phyloP scores from a whole-genome alignment of 2,113 vertebrate genomes.

The Heterotis niloticus region DNA sequence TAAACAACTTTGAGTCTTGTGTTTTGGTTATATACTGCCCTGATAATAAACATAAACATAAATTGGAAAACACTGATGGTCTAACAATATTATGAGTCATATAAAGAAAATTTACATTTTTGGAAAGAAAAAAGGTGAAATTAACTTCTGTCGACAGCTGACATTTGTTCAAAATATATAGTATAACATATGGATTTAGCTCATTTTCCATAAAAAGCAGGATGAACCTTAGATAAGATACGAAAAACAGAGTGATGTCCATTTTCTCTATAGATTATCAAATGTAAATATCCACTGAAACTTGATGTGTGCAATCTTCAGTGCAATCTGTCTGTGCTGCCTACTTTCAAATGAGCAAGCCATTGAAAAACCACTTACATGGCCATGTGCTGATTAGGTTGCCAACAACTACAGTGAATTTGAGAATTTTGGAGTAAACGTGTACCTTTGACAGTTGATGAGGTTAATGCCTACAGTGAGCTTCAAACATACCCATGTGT shows the following conservation, averaged over 20 bases:
- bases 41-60: background rate
- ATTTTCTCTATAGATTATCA: background rate
- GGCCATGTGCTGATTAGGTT: slow-evolving; percentile 14
- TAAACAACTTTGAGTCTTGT: background rate
- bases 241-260: background rate
- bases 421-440: slow-evolving; percentile 24
- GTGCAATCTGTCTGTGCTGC: slow-evolving; percentile 11
- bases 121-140: slow-evolving; percentile 12
- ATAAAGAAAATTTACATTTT: background rate
- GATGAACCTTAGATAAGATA: background rate
- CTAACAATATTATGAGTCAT: slow-evolving; percentile 17
- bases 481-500: slow-evolving; percentile 57
- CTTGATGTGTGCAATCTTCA: slow-evolving; percentile 28
- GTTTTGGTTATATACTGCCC: no score
- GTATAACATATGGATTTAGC: slow-evolving; percentile 27
- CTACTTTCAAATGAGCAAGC: no score
- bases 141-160: slow-evolving; percentile 31
- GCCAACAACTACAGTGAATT: slow-evolving; percentile 2
- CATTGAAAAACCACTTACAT: background rate
- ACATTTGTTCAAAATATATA: slow-evolving; percentile 36
- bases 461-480: slow-evolving; percentile 42
- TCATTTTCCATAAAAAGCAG: background rate
- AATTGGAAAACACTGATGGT: background rate
- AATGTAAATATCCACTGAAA: background rate
- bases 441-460: slow-evolving; percentile 35